Base-by-base conservation (phyloP, 2,888 invertebrate genomes). In the Campoplex nolae region DNA sequence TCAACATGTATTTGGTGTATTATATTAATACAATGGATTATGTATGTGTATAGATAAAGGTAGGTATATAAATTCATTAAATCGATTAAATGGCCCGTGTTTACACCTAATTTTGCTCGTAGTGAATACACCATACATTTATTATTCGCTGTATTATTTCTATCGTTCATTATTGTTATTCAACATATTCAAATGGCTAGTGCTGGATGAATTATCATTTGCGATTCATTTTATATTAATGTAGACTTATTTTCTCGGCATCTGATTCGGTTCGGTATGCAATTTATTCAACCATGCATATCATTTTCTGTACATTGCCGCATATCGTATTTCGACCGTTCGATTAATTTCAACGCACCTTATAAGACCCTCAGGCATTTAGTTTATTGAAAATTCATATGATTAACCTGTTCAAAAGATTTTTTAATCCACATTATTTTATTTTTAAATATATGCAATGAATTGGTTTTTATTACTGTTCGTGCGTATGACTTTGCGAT, bases 161-260 rank as follows among this genome's bases (percentile, higher is more conserved):
- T 62, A 16, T 32, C 28, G 32, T 62, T 16, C 7, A 28, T 38
- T 13, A 68, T 77, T 23, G 18, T 35, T 38, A 77, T 67, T 32
- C 23, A 23, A 35, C 18, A 18, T 54, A 54, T 18, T 32, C 28
- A 45, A 75, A 70, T 45, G 6, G 42, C 45, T n/a, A 13, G 3
- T 38, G 23, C 23, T 23, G 23, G 51, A 54, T 51, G 38, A 16
- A 76, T 62, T 54, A 79, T 84, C 28, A 67, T 84, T 67, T 48
- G 16, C 45, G 38, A 79, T 58, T 56, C 13, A 38, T 18, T 13
- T 16, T 16, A n/a, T 32, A 76, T 58, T 67, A 38, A 35, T 65
- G 45, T 3, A 8, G 54, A 28, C n/a, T 16, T 48, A 73, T 77
- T 76, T 65, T 62, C 13, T 62, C 13, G 13, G n/a, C 11, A 4